Evolutionary conservation across 2,113 vertebrate species (phyloP), one percentile per base, ranked within the genome.

Genomic region (Piprites chloris): DNA sequence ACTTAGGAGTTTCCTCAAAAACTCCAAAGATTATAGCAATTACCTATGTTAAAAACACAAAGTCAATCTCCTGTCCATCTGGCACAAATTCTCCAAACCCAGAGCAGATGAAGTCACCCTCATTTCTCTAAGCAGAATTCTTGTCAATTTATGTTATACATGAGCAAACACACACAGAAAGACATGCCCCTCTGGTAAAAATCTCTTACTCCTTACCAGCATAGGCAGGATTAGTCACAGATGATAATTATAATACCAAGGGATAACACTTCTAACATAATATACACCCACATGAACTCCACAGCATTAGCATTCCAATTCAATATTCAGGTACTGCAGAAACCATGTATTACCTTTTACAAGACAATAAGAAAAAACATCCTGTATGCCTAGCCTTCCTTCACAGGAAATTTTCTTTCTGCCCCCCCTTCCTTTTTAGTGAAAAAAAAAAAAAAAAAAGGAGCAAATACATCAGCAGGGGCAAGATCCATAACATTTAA

Each of bases 181-280:
- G 75, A 93, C 68, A 66, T 62, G 46, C 19, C 75, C 80, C 75
- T 93, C 87, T 81, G 74, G 87, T 89, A 94, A 93, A 89, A 97
- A 75, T 27, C 63, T 94, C 74, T 92, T 86, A 81, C 28, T 87
- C 58, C 42, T 91, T 58, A 87, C 68, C 62, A 93, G 55, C 65
- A 96, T 2, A 84, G 88, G 92, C 87, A 94, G 63, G 72, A 95
- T 92, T 95, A 92, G 91, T 96, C 92, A 96, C 52, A 94, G 61
- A 86, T 85, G 71, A 90, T 93, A 92, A 95, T 96, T 93, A 79
- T 90, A 95, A 96, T 68, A 96, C 89, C 73, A 87, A 84, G 19
- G 80, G 90, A 85, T 93, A 95, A 91, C 85, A 84, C 90, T 96
- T 94, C 59, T 50, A 93, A 91, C 63, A 85, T 56, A 96, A 83